Percentiles rank a stretch among this genome's conserved stretches.
These are phyloP conservation scores for Drosophila crucigera DNA, from an alignment of 2,888 invertebrate species.

Conservation along the genomic window DNA sequence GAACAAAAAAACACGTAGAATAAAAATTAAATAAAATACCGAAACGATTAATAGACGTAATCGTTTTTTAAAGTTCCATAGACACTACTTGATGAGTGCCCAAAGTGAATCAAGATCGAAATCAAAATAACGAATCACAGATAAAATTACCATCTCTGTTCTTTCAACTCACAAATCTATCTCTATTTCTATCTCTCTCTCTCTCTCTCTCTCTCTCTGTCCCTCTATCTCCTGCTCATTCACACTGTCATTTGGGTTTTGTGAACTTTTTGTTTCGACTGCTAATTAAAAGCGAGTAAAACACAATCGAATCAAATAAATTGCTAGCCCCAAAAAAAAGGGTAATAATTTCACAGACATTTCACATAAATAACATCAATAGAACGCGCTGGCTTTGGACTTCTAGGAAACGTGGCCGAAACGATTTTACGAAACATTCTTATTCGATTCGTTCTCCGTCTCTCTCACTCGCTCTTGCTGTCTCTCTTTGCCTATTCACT, in stretches of 20 bases:
- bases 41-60: conserved; percentile 63
- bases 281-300: conserved; percentile 81
- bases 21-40: conserved; percentile 20
- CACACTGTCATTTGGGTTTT: conserved; percentile 16
- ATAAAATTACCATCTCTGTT: conserved; percentile 77
- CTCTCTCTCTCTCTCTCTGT: background rate
- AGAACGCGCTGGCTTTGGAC: conserved; percentile 53
- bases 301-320: conserved; percentile 77
- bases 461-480: background rate
- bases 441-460: conserved; percentile 30
- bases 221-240: background rate
- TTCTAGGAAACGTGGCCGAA: conserved; percentile 73
- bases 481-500: conserved; percentile 11
- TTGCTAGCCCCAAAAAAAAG: conserved; percentile 65
- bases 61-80: conserved; percentile 72
- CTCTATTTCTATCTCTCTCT: background rate
- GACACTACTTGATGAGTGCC: conserved; percentile 76
- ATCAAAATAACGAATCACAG: conserved; percentile 66
- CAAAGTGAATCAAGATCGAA: conserved; percentile 75
- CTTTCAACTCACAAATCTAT: conserved; percentile 28
- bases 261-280: conserved; percentile 54
- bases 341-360: conserved; percentile 79
- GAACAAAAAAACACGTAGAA: background rate
- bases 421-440: conserved; percentile 63
- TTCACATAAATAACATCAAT: conserved; percentile 81